Evolutionary conservation across 37 sponge, comb jelly and placozoan species (phyloP), one percentile per base, ranked within the genome.

Genomic region (Halichondria panicea): DNA sequence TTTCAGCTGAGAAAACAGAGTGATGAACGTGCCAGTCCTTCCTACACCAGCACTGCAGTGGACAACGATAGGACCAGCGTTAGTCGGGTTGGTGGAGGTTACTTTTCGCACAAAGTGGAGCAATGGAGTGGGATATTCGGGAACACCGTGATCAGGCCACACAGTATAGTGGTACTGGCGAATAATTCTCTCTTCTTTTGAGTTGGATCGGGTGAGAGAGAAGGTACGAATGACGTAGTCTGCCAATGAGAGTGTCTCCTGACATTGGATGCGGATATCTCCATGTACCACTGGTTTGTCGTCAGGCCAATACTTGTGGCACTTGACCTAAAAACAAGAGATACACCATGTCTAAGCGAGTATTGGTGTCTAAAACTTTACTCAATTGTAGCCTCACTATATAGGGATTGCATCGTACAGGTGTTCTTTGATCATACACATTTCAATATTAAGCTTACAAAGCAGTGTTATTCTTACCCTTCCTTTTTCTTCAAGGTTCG

Each of bases 71-170:
- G 94, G 86, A 3, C 84, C 81, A n/a, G 63, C 33, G 25, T 83
- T 76, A 32, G 8, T 13, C 5, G 66, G 67, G 36, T 88, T 85
- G 65, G 71, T 50, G 42, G 69, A 34, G 27, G 77, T 62, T 24
- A 97, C 88, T 25, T 85, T 72, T 50, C 82, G 63, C 74, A 80
- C 81, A 64, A 92, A 97, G 55, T 72, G 66, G 35, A 97, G 72
- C 30, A 97, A 79, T 12, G 90, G 80, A 11, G 92, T 85, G 63
- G 87, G 84, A 70, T 85, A 86, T 58, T 87, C 78, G 27, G 98
- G 98, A n/a, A 97, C 95, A 0, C 98, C 98, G 37, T 92, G 93
- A 61, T 97, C 95, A 24, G 95, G 98, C 98, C 98, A 97, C 32
- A 81, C 81, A 19, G 78, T 85, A 70, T 82, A 92, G 77, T 95